Conservation (phyloP, 35 echinoderm and acorn worm species). For the Holothuria glaberrima region DNA sequence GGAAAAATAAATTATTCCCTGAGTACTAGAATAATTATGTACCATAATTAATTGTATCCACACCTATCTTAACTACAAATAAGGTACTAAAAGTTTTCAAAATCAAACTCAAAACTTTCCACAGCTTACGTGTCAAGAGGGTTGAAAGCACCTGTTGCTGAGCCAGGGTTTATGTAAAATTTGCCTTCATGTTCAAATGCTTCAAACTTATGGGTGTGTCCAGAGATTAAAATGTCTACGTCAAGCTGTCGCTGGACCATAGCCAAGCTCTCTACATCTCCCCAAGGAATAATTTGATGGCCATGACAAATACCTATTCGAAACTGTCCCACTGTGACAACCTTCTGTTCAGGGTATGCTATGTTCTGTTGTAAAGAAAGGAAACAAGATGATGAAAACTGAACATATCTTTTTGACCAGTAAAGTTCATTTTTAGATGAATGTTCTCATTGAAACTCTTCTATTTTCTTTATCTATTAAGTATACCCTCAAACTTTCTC, state of each 20-base stretch:
- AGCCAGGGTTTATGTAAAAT: constrained; percentile 99
- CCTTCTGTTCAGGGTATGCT: constrained; percentile 96
- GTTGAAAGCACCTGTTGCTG: constrained; percentile 95
- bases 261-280: constrained; percentile 92
- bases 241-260: constrained; percentile 96
- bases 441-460: too few species aligned
- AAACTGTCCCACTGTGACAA: constrained; percentile 98
- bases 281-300: constrained; percentile 97
- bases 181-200: constrained; percentile 98
- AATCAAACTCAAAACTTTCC: background rate
- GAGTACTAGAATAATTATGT: too few species aligned
- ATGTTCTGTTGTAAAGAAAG: constrained; percentile 66
- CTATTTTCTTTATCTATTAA: too few species aligned
- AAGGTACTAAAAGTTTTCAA: too few species aligned
- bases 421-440: too few species aligned
- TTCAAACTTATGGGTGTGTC: constrained; percentile 99
- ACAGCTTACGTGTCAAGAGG: constrained; percentile 80
- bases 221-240: constrained; percentile 97
- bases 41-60: too few species aligned
- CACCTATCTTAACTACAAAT: too few species aligned
- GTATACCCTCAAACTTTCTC: too few species aligned
- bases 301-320: constrained; percentile 97
- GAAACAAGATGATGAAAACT: too few species aligned
- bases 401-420: too few species aligned
- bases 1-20: too few species aligned